Conservation (phyloP, 2,888 invertebrate genomes). For the Tinea trinotella region DNA sequence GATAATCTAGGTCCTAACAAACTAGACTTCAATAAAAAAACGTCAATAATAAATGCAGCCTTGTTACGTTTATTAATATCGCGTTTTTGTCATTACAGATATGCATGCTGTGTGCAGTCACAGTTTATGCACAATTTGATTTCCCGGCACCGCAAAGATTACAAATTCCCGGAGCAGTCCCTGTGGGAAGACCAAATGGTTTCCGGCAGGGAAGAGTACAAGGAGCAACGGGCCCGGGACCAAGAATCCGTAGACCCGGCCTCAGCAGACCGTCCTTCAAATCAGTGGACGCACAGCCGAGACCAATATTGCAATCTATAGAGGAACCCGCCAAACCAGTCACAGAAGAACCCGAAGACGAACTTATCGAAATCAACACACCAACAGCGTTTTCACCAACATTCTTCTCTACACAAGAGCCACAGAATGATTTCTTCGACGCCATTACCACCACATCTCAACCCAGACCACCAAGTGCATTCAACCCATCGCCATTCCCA, state of each 20-base stretch:
- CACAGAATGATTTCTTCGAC: slow-evolving; percentile 60
- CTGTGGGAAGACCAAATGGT: slow-evolving; percentile 51
- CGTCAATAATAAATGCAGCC: no score
- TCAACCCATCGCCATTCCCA: slow-evolving; percentile 54
- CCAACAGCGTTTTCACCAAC: slow-evolving; percentile 59
- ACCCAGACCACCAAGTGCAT: slow-evolving; percentile 57
- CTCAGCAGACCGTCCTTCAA: slow-evolving; percentile 57
- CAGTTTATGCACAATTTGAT: slow-evolving; percentile 64
- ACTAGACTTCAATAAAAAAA: no score
- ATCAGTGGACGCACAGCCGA: slow-evolving; percentile 56
- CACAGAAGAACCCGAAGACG: slow-evolving; percentile 78
- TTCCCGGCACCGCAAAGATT: slow-evolving; percentile 76
- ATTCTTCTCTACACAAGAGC: slow-evolving; percentile 52
- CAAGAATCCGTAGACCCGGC: slow-evolving; percentile 55
- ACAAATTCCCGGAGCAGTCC: slow-evolving; percentile 76
- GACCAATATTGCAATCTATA: slow-evolving; percentile 59
- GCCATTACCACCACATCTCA: slow-evolving; percentile 55
- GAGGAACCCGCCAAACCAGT: slow-evolving; percentile 75
- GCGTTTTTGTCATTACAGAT: slow-evolving; percentile 44
- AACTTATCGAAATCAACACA: slow-evolving; percentile 64
- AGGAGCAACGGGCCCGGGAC: slow-evolving; percentile 35
- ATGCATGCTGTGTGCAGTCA: slow-evolving; percentile 64
- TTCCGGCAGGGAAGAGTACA: slow-evolving; percentile 57
- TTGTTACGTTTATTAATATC: neutral
- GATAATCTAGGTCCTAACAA: neutral